Conservation (phyloP, 2,888 invertebrate species). For the Therioaphis trifolii region DNA sequence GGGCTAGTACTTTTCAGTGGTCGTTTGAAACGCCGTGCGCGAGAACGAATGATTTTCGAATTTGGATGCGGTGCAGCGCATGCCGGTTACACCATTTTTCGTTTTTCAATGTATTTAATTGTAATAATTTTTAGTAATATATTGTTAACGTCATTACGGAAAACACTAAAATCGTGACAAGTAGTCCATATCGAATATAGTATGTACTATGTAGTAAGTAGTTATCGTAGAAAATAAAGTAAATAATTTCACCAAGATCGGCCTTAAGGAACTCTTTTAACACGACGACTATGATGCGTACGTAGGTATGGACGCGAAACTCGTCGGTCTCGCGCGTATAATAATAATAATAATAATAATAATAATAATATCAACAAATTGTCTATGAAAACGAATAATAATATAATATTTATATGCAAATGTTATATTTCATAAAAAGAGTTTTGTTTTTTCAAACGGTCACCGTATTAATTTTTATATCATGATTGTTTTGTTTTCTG, state of each 20-base stretch:
- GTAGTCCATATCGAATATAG: too few relatives aligned
- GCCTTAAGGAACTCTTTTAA: conserved; percentile 29
- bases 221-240: too few relatives aligned
- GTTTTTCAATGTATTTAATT: too few relatives aligned
- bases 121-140: too few relatives aligned
- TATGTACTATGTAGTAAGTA: too few relatives aligned
- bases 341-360: not conserved
- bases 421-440: not conserved
- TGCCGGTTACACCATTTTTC: too few relatives aligned
- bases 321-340: not conserved
- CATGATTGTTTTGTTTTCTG: not conserved
- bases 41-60: too few relatives aligned
- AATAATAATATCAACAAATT: conserved; percentile 13
- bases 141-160: too few relatives aligned
- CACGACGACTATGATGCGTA: not conserved
- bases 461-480: not conserved
- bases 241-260: not conserved
- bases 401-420: not conserved
- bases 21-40: too few relatives aligned
- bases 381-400: conserved; percentile 16
- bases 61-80: too few relatives aligned
- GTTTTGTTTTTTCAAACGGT: not conserved
- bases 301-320: not conserved
- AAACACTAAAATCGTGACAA: too few relatives aligned
- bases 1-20: too few relatives aligned